Conservation (phyloP, 2,113 vertebrate species). For the Gallinago paraguaiae region DNA sequence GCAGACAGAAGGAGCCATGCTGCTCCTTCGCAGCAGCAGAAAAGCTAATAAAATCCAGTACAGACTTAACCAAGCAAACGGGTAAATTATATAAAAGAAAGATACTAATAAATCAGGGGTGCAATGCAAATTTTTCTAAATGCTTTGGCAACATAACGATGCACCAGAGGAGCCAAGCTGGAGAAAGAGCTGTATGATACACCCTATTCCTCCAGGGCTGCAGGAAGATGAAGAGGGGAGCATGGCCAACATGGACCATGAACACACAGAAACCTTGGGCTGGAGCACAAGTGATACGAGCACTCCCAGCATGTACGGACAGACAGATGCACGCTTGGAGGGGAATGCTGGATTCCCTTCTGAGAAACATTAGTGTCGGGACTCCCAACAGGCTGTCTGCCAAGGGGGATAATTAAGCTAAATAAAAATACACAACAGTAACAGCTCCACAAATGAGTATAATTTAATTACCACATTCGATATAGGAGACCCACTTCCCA, state of each 20-base stretch:
- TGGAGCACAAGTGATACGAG: not conserved
- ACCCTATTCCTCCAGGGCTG: not conserved
- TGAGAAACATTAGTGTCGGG: constrained; percentile 22
- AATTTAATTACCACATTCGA: constrained; percentile 62
- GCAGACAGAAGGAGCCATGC: not conserved
- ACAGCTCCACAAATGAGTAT: constrained; percentile 63
- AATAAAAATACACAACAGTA: constrained; percentile 58
- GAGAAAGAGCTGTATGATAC: not conserved
- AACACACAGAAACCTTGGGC: not conserved
- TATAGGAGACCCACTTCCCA: constrained; percentile 54
- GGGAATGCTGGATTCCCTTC: constrained; percentile 42
- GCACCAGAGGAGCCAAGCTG: not conserved
- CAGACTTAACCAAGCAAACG: not conserved
- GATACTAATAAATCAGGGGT: not conserved
- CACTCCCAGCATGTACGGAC: not conserved
- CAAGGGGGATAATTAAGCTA: constrained; percentile 65
- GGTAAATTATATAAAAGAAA: not conserved
- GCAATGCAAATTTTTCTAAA: not conserved
- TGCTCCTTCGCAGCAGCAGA: not conserved
- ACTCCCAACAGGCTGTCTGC: constrained; percentile 62
- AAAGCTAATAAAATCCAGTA: not conserved
- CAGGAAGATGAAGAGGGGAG: not conserved
- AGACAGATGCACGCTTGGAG: constrained; percentile 33
- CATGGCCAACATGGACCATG: fast-evolving
- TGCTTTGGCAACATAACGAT: fast-evolving